Base-by-base conservation (phyloP, 2,888 invertebrate genomes). In the Synergus gifuensis region DNA sequence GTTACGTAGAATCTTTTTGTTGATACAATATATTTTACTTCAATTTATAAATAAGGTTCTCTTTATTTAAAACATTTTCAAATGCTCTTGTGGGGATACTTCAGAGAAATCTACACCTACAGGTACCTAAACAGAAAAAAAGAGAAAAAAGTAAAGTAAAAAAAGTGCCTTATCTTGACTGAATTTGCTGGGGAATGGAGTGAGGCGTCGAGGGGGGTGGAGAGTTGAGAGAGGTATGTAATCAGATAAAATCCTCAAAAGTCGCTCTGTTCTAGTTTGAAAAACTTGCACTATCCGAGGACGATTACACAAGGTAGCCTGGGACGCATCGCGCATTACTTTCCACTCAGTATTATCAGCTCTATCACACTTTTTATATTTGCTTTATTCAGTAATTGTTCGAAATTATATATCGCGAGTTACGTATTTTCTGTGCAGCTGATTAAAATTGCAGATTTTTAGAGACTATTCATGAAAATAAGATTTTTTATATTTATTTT, bases 191-290 rank as follows among this genome's bases (percentile, higher is more conserved):
- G 77, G 60, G 44, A 60, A 67, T 46, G 60, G 62, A 64, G 76
- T 63, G 22, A 73, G 63, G 28, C 42, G 63, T 28, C 58, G 22
- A 62, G 58, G 44, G 11, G 81, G 11, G 81, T 79, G 46, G 44
- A 22, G 80, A 54, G 62, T 58, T 42, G 69, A 42, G 42, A 22
- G 66, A 78, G 49, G 62, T 54, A 28, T 28, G 3, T 28, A 78
- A 88, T 88, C 86, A 81, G 88, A 88, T 88, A 87, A 87, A 82
- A 81, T 83, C 82, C 81, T 88, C 88, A 87, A 88, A 88, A 87
- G 87, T 86, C 85, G 83, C 84, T 78, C 76, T 81, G 84, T 82
- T 87, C 82, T 83, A 84, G 83, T 83, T 84, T 78, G 78, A 84
- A 85, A 87, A 87, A 85, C 73, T 85, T 84, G 83, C 82, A 81